These are phyloP conservation scores for Pelusios castaneus DNA, from an alignment of 2,113 vertebrate genomes.

Conservation along the genomic window DNA sequence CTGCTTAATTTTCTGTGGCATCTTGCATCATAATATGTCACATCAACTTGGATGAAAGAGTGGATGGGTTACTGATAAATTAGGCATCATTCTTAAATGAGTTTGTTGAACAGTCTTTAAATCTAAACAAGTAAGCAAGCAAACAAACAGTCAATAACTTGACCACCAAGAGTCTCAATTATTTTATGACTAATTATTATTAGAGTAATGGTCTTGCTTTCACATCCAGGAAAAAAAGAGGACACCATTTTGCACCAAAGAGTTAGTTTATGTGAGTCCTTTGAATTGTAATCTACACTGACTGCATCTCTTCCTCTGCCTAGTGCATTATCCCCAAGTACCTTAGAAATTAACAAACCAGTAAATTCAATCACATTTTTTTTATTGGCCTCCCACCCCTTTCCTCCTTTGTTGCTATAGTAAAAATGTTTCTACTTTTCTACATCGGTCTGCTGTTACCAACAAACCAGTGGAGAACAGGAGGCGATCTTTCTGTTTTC, in stretches of 20 bases:
- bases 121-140: neutral
- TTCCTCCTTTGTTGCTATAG: conserved; percentile 61
- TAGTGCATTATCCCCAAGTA: neutral
- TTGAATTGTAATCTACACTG: neutral
- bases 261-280: neutral
- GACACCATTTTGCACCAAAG: neutral
- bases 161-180: conserved; percentile 25
- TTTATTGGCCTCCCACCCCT: conserved; percentile 49
- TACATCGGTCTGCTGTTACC: conserved; percentile 70
- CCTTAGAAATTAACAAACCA: neutral
- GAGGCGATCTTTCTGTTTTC: conserved; percentile 74
- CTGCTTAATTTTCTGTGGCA: conserved; percentile 59
- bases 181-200: conserved; percentile 48
- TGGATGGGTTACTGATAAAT: conserved; percentile 41
- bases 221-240: neutral
- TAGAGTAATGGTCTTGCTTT: neutral
- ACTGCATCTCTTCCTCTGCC: neutral
- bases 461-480: conserved; percentile 74
- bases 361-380: conserved; percentile 12
- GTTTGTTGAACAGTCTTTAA: conserved; percentile 14
- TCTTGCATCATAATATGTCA: conserved; percentile 62
- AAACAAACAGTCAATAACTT: conserved; percentile 40
- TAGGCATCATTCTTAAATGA: conserved; percentile 11
- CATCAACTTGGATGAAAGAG: conserved; percentile 31
- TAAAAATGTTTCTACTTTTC: conserved; percentile 73